A percentile compares a stretch with the other conserved stretches of the same genome.
Conservation (phyloP, 2,113 vertebrate species). For the Athene cunicularia region DNA sequence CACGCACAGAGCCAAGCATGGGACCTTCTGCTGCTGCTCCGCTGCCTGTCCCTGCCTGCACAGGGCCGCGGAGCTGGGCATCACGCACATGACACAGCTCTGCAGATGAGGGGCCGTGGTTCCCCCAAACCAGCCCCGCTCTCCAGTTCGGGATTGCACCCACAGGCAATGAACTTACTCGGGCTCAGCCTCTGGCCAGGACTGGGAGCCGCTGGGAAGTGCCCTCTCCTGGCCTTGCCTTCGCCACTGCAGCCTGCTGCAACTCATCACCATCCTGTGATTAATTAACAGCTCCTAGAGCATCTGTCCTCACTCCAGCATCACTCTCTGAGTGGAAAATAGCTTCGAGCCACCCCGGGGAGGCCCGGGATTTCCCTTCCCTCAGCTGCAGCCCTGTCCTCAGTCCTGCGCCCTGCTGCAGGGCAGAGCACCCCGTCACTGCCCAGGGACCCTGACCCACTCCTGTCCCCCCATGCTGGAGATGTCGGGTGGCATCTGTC, state of each 20-base stretch:
- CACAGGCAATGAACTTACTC: rapidly evolving
- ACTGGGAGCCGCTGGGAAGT: background rate
- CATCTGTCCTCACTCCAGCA: background rate
- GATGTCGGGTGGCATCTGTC: background rate
- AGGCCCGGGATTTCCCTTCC: background rate
- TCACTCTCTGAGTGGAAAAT: background rate
- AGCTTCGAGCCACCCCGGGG: background rate
- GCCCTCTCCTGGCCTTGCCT: background rate
- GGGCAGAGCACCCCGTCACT: background rate
- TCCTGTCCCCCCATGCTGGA: background rate
- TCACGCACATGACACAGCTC: background rate
- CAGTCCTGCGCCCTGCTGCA: background rate
- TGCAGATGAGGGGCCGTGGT: rapidly evolving
- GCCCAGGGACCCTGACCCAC: background rate
- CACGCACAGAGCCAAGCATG: rapidly evolving
- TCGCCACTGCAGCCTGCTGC: background rate
- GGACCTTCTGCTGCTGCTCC: background rate
- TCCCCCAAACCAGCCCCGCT: background rate
- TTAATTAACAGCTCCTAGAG: background rate
- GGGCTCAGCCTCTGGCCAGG: background rate
- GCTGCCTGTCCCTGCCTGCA: background rate
- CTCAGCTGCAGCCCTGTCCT: background rate
- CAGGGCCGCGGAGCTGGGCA: background rate
- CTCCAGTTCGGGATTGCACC: background rate
- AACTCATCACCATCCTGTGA: background rate